Evolutionary conservation across 2,113 vertebrate species (phyloP).

Genomic region (Hypanus sabinus): DNA sequence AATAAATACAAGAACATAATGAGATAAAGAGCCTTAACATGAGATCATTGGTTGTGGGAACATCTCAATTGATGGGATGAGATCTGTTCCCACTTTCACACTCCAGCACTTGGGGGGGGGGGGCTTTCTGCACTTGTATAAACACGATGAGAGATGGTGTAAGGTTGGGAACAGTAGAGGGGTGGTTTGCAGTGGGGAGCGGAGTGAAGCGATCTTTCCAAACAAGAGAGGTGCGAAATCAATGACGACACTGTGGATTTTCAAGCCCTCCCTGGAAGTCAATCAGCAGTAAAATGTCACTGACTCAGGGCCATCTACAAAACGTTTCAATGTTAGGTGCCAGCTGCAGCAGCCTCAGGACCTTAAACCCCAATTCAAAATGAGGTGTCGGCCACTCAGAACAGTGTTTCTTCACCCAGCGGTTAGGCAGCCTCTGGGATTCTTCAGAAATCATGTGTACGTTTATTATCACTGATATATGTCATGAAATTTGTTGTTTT

Average conservation of each 20-base stretch:
- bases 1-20: too few relatives aligned
- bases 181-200: neutral
- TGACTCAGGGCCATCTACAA: neutral
- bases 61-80: too few relatives aligned
- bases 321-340: neutral
- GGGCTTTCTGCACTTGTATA: neutral
- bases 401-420: too few relatives aligned
- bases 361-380: too few relatives aligned
- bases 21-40: too few relatives aligned
- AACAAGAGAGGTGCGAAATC: neutral
- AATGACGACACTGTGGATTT: neutral
- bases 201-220: neutral
- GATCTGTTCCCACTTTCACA: neutral
- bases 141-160: neutral
- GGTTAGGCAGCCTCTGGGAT: too few relatives aligned
- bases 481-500: too few relatives aligned
- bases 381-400: too few relatives aligned
- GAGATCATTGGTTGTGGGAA: too few relatives aligned
- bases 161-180: neutral
- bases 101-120: neutral
- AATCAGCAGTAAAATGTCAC: slow-evolving; percentile 3
- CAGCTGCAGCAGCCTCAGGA: neutral
- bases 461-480: too few relatives aligned
- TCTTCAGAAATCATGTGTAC: too few relatives aligned
- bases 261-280: neutral